A percentile compares a stretch with the other conserved stretches of the same genome.
Evolutionary conservation across 2,113 vertebrate species (phyloP).

Genomic region (Python bivittatus): DNA sequence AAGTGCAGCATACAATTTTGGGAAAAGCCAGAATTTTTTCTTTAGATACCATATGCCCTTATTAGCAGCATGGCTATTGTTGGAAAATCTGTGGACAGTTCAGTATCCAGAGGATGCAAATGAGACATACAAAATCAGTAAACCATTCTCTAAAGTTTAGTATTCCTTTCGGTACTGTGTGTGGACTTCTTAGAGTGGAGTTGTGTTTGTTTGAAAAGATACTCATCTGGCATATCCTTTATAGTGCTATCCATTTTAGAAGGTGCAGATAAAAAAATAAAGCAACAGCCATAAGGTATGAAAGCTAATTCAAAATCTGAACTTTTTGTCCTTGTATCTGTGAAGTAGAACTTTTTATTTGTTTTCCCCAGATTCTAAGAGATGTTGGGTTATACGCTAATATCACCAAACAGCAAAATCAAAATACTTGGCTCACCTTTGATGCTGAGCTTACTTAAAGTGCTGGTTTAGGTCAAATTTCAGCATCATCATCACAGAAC

Average conservation of each 20-base stretch:
- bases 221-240: conserved; percentile 3
- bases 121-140: background rate
- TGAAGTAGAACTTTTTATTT: background rate
- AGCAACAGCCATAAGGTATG: conserved; percentile 42
- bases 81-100: background rate
- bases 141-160: background rate
- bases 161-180: background rate
- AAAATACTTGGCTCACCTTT: background rate
- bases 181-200: no score
- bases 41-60: background rate
- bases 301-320: conserved; percentile 51
- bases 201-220: background rate
- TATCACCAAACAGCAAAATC: background rate
- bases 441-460: background rate
- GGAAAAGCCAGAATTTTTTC: background rate
- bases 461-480: background rate
- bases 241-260: conserved; percentile 41
- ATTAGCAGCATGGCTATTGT: background rate
- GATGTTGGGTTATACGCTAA: background rate
- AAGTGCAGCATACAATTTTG: background rate
- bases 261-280: conserved; percentile 48
- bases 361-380: background rate
- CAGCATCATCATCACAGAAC: background rate
- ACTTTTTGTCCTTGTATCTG: conserved; percentile 12
- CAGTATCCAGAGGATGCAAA: background rate